Base-by-base conservation (phyloP, 1,140 invertebrate genomes). In the Rhyacophila brunnea region DNA sequence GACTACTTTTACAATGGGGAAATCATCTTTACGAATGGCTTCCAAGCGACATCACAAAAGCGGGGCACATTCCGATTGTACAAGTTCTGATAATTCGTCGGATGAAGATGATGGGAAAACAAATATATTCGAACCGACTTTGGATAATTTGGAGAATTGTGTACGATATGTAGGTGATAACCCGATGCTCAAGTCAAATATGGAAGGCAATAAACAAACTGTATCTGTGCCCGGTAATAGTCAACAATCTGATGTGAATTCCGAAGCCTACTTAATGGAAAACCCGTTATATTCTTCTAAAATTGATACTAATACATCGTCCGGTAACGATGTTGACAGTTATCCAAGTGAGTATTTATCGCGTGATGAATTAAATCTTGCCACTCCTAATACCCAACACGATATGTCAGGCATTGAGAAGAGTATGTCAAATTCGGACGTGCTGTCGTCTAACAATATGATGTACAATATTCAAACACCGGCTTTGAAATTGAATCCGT, bases 1-100 rank as follows among this genome's bases (percentile, higher is more conserved):
- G 57, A 75, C 76, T 58, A 79, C 76, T 55, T 83, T 82, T 62
- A 80, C 77, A 1, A 68, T 82, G 5, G 81, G 81, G 5, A 68
- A 55, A 60, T 68, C 64, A 23, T 61, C 62, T 63, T 70, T 57
- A 64, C 71, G 50, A 72, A 72, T 66, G 49, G 52, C 43, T 13
- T 35, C 43, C 45, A 6, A 73, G 74, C 32, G 54, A 44, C 48
- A 79, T 71, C 66, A 75, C 72, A 58, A 77, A 77, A 55, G 75
- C 28, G 62, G 75, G 7, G 76, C 72, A 47, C 70, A 73, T 0
- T 79, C 76, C 1, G 77, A 79, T 55, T 77, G 77, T 15, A 69
- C 77, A 62, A 78, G 76, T 42, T 78, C 75, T 0, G 77, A 79
- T 32, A 78, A 77, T 44, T 78, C 76, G 0, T 78, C 76, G 0